A percentile compares a stretch with the other conserved stretches of the same genome.
Evolutionary conservation across 2,888 invertebrate genomes (phyloP).

Genomic region (Elmis aenea): DNA sequence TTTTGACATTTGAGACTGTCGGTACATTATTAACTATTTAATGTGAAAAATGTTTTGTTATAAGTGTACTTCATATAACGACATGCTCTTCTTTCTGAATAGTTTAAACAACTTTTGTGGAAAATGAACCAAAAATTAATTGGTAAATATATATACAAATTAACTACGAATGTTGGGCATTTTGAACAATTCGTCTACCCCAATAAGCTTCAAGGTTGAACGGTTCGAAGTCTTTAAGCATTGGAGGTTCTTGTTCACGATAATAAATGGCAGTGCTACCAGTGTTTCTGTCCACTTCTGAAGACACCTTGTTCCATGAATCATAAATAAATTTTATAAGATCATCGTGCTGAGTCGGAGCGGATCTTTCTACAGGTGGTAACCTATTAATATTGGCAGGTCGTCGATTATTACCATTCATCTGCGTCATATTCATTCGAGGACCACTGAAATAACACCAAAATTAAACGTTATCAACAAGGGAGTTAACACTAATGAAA

Average conservation of each 20-base stretch:
- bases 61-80: no score
- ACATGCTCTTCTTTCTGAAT: no score
- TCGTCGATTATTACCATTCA: slow-evolving; percentile 39
- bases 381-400: slow-evolving; percentile 35
- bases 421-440: slow-evolving; percentile 41
- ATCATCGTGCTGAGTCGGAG: slow-evolving; percentile 63
- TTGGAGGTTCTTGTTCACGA: slow-evolving; percentile 55
- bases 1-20: no score
- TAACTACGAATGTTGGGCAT: slow-evolving; percentile 25
- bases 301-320: slow-evolving; percentile 64
- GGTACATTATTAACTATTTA: no score
- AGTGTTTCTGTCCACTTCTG: slow-evolving; percentile 35
- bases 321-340: slow-evolving; percentile 75
- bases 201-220: slow-evolving; percentile 75
- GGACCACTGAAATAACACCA: slow-evolving; percentile 35
- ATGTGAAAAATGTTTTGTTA: no score
- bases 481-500: no score
- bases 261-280: slow-evolving; percentile 58
- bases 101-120: no score
- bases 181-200: slow-evolving; percentile 66
- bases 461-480: no score
- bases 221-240: slow-evolving; percentile 67
- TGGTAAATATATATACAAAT: no score
- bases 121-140: no score
- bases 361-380: slow-evolving; percentile 26